A percentile compares a stretch with the other conserved stretches of the same genome.
These are phyloP conservation scores for Colletes gigas DNA, from an alignment of 1,140 invertebrate species.

Conservation along the genomic window DNA sequence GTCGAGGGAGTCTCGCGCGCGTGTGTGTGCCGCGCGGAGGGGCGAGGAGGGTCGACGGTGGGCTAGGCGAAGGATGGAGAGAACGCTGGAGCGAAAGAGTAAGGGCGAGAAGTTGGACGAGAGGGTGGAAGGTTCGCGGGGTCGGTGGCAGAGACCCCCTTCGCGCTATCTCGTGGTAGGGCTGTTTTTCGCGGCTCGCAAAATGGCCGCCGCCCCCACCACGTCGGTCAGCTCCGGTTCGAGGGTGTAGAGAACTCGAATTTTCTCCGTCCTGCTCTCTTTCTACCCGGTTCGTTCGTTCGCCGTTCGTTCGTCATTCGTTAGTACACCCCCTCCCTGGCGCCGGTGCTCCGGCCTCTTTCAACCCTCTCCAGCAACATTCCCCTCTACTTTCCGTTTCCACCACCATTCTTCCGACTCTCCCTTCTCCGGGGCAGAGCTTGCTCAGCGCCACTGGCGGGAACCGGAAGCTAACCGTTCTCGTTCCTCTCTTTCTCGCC, in stretches of 20 bases:
- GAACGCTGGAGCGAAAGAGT: conserved; percentile 56
- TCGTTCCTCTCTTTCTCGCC: conserved; percentile 30
- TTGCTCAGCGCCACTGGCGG: conserved; percentile 37
- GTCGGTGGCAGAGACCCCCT: conserved; percentile 68
- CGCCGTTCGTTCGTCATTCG: conserved; percentile 70
- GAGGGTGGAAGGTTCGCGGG: conserved; percentile 61
- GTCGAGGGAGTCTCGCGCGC: conserved; percentile 51
- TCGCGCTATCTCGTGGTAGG: conserved; percentile 78
- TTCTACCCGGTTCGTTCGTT: conserved; percentile 77
- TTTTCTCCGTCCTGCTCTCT: conserved; percentile 80
- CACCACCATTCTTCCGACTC: conserved; percentile 34
- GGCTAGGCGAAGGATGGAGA: conserved; percentile 39
- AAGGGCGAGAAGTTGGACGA: conserved; percentile 39
- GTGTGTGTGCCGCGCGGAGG: background rate
- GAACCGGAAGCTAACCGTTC: conserved; percentile 23
- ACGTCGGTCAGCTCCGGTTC: conserved; percentile 33
- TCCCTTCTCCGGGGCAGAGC: conserved; percentile 4
- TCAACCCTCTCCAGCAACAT: conserved; percentile 44
- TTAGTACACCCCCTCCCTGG: conserved; percentile 58
- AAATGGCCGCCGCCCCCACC: conserved; percentile 81
- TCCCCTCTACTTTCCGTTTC: conserved; percentile 52
- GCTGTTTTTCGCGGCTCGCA: conserved; percentile 80
- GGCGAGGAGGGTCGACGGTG: too few relatives aligned
- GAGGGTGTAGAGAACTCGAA: conserved; percentile 71
- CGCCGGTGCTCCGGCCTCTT: conserved; percentile 48